Percentiles rank a stretch among this genome's conserved stretches.
phyloP scores from a whole-genome alignment of 2,797 vertebrate species.

The Sphenodon punctatus region DNA sequence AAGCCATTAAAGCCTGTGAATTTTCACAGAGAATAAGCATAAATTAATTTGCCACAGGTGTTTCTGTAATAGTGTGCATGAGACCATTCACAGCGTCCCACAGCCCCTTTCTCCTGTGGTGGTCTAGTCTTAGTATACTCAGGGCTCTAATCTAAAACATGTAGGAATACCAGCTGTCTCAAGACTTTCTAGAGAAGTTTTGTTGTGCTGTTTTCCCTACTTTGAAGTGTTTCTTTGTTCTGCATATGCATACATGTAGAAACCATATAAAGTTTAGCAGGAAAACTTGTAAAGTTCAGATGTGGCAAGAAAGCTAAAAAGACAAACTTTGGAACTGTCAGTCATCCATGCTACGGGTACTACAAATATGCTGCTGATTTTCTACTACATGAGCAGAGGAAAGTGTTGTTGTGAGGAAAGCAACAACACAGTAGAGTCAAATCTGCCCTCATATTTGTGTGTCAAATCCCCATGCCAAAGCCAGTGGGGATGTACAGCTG shows the following conservation, averaged over 20 bases:
- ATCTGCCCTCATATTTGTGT: background rate
- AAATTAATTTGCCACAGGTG: slow-evolving; percentile 69
- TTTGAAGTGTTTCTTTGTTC: slow-evolving; percentile 49
- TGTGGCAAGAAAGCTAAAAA: background rate
- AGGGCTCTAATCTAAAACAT: slow-evolving; percentile 59
- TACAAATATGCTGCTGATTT: background rate
- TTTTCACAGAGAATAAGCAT: slow-evolving; percentile 68
- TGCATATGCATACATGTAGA: slow-evolving; percentile 1
- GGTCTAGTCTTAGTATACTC: slow-evolving; percentile 43
- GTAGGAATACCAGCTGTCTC: slow-evolving; percentile 34
- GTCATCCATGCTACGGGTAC: background rate
- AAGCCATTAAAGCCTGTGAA: slow-evolving; percentile 59
- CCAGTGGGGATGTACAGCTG: background rate
- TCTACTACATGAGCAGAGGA: background rate
- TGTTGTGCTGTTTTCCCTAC: slow-evolving; percentile 44
- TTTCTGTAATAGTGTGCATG: slow-evolving; percentile 50
- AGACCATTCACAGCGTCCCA: slow-evolving; percentile 57
- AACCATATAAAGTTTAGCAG: background rate
- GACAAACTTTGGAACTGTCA: background rate
- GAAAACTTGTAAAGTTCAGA: background rate
- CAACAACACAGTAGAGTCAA: background rate
- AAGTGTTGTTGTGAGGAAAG: background rate
- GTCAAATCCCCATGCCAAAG: background rate
- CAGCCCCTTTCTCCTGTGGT: slow-evolving; percentile 49
- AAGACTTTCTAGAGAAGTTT: background rate